A percentile compares a stretch with the other conserved stretches of the same genome.
phyloP scores from a whole-genome alignment of 1,140 invertebrate species.

The Trachymyrmex septentrionalis region DNA sequence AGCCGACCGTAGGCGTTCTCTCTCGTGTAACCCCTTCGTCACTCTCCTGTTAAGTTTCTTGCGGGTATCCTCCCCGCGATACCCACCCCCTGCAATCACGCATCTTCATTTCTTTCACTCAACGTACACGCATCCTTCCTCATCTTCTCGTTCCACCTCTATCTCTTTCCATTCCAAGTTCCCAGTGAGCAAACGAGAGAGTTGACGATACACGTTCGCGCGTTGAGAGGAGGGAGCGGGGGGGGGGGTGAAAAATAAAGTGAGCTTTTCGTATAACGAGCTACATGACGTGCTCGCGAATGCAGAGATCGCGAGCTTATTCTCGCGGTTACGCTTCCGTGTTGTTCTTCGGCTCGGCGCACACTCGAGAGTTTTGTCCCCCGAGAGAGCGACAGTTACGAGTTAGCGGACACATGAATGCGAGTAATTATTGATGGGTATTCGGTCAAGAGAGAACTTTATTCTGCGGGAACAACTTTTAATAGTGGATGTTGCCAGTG shows the following conservation, averaged over 20 bases:
- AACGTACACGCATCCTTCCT: constrained; percentile 1
- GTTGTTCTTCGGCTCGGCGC: constrained; percentile 54
- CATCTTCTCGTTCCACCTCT: neutral
- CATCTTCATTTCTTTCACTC: constrained; percentile 31
- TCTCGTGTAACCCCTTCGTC: constrained; percentile 38
- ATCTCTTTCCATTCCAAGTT: neutral
- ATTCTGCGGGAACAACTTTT: constrained; percentile 53
- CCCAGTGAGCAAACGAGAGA: constrained; percentile 35
- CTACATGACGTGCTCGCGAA: constrained; percentile 45
- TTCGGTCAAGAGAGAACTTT: constrained; percentile 56
- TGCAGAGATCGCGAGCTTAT: constrained; percentile 56
- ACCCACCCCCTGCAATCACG: neutral
- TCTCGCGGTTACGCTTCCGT: constrained; percentile 51
- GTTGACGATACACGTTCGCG: constrained; percentile 22
- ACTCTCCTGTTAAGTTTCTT: constrained; percentile 33
- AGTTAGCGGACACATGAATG: constrained; percentile 57
- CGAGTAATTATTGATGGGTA: constrained; percentile 62
- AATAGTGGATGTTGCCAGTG: constrained; percentile 29
- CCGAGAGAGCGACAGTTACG: constrained; percentile 52
- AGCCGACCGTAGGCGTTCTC: constrained; percentile 38
- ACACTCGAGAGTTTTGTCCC: constrained; percentile 50
- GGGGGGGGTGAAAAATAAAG: constrained; percentile 59
- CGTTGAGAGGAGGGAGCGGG: too few relatives aligned
- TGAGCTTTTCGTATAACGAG: constrained; percentile 49
- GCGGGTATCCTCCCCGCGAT: neutral